Percentiles rank a stretch among this genome's conserved stretches.
Evolutionary conservation across 1,140 invertebrate genomes (phyloP).

Genomic region (Achatina immaculata): DNA sequence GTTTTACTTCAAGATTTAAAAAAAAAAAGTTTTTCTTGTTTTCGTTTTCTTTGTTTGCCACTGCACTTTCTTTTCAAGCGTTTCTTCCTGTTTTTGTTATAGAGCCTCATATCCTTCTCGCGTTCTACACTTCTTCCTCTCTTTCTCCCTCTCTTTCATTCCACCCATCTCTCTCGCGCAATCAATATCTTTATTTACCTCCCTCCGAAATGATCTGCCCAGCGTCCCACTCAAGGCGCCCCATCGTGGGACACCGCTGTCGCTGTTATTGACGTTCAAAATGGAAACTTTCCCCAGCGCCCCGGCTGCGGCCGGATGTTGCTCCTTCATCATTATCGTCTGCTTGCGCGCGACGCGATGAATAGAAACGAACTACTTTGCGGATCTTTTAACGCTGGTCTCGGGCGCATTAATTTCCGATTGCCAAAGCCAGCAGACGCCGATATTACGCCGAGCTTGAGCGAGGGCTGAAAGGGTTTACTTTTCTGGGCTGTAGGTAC

Average conservation of each 20-base stretch:
- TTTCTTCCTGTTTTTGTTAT: too few species aligned
- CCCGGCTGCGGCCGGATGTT: not conserved
- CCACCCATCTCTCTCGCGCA: not conserved
- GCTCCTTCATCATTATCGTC: conserved; percentile 8
- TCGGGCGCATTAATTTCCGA: conserved; percentile 15
- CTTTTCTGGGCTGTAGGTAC: not conserved
- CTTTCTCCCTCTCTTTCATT: conserved; percentile 31
- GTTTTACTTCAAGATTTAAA: too few species aligned
- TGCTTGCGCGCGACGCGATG: conserved; percentile 8
- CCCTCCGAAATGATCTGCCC: not conserved
- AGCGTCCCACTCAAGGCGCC: not conserved
- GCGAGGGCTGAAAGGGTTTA: not conserved
- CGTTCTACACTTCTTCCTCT: conserved; percentile 34
- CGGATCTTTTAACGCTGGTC: not conserved
- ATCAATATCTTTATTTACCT: conserved; percentile 18
- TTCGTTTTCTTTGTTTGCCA: too few species aligned
- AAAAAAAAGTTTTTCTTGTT: too few species aligned
- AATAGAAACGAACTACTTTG: conserved; percentile 21
- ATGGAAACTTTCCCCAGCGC: not conserved
- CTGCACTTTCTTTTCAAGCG: too few species aligned
- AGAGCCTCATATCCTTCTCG: conserved; percentile 31
- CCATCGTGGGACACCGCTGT: not conserved
- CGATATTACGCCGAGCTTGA: not conserved
- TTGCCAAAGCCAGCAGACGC: not conserved
- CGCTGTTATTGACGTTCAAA: not conserved